Evolutionary conservation across 2,888 invertebrate genomes (phyloP).

Genomic region (Amitus sp.): DNA sequence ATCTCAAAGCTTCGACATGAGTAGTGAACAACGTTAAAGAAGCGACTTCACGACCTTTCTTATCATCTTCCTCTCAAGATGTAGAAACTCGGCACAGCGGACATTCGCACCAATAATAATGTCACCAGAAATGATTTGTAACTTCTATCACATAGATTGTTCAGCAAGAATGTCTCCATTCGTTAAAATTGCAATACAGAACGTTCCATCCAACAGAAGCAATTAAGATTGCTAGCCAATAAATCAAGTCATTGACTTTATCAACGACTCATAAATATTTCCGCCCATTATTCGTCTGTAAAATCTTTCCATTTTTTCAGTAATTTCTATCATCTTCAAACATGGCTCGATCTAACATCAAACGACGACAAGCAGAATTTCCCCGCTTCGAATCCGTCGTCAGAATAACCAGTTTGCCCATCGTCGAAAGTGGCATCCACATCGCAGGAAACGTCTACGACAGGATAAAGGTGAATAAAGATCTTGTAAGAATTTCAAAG

Average conservation of each 20-base stretch:
- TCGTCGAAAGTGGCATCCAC: slow-evolving; percentile 82
- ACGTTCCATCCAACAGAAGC: not conserved
- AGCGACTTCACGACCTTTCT: slow-evolving; percentile 48
- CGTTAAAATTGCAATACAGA: not conserved
- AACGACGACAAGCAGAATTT: slow-evolving; percentile 57
- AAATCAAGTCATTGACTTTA: not conserved
- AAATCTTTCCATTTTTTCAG: too few relatives aligned
- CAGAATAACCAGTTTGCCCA: slow-evolving; percentile 81
- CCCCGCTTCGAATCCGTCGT: slow-evolving; percentile 78
- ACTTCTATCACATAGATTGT: slow-evolving; percentile 1
- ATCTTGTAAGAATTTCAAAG: too few relatives aligned
- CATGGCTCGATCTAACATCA: slow-evolving; percentile 51
- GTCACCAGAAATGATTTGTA: slow-evolving; percentile 11
- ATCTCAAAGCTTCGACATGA: slow-evolving; percentile 45
- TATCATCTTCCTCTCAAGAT: slow-evolving; percentile 42
- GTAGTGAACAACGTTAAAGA: slow-evolving; percentile 39
- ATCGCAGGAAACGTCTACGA: slow-evolving; percentile 80
- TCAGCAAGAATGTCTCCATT: not conserved
- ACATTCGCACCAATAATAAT: slow-evolving; percentile 19
- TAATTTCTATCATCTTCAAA: slow-evolving; percentile 1
- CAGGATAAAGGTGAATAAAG: slow-evolving; percentile 79
- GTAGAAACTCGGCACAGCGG: slow-evolving; percentile 10
- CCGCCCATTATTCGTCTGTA: too few relatives aligned
- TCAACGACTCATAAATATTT: too few relatives aligned
- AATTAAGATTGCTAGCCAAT: slow-evolving; percentile 2